A percentile compares a stretch with the other conserved stretches of the same genome.
Conservation (phyloP, 2,113 vertebrate genomes). For the Archocentrus centrarchus region DNA sequence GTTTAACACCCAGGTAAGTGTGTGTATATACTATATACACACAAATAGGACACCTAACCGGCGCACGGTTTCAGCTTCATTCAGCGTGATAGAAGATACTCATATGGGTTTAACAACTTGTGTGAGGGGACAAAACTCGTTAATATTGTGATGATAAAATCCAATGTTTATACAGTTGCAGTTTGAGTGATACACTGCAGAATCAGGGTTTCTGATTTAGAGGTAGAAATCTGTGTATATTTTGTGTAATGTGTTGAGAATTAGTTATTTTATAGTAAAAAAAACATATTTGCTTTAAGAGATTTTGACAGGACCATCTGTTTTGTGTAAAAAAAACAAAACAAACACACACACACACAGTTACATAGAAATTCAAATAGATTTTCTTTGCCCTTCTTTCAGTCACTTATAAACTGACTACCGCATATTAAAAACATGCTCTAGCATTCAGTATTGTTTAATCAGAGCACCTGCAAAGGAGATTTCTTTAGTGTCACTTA, state of each 20-base stretch:
- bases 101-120: not conserved
- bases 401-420: not conserved
- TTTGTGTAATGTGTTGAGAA: not conserved
- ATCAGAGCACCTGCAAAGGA: not conserved
- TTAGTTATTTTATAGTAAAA: not conserved
- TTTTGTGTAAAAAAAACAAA: not conserved
- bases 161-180: not conserved
- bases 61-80: not conserved
- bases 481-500: not conserved
- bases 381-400: not conserved
- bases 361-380: not conserved
- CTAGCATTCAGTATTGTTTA: not conserved
- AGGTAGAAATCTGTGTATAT: not conserved
- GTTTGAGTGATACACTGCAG: not conserved
- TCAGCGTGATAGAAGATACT: not conserved
- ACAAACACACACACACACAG: too few relatives aligned
- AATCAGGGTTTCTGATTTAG: not conserved
- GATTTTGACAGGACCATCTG: not conserved
- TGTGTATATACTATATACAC: not conserved
- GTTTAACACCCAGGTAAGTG: slow-evolving; percentile 56
- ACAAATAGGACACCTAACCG: not conserved
- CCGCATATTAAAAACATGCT: not conserved
- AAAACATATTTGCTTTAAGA: not conserved
- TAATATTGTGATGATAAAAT: not conserved
- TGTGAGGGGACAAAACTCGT: not conserved